phyloP scores from a whole-genome alignment of 1,140 invertebrate species.

The Acromyrmex heyeri region DNA sequence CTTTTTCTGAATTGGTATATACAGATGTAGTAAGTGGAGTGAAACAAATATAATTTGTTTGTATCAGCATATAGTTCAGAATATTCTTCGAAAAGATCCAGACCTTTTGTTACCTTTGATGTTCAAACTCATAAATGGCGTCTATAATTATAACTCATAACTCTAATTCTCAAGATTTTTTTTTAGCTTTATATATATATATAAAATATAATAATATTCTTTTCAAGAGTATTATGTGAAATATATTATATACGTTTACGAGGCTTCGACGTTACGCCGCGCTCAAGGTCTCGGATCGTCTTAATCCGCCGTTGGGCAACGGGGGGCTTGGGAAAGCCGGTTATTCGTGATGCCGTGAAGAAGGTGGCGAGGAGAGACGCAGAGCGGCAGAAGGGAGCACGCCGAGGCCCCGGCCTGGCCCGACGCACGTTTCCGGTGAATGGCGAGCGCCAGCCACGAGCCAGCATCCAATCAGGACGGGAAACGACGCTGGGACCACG shows the following conservation, averaged over 20 bases:
- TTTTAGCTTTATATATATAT: neutral
- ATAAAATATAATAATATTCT: neutral
- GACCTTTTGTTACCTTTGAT: neutral
- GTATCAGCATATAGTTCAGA: no score
- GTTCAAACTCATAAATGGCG: neutral
- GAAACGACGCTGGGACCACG: constrained; percentile 84
- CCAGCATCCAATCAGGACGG: constrained; percentile 86
- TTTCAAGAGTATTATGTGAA: neutral
- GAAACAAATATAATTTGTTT: no score
- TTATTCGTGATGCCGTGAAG: constrained; percentile 65
- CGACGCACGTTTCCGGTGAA: constrained; percentile 83
- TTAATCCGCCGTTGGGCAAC: constrained; percentile 56
- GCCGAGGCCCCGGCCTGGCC: constrained; percentile 66
- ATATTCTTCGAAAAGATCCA: no score
- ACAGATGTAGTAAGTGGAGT: no score
- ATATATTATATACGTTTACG: neutral
- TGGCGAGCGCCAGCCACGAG: constrained; percentile 87
- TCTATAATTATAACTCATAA: neutral
- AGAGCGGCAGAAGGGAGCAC: constrained; percentile 33
- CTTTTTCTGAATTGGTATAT: no score
- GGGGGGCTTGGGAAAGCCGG: constrained; percentile 7
- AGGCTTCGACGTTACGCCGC: constrained; percentile 28
- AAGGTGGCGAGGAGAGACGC: constrained; percentile 28
- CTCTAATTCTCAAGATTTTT: neutral
- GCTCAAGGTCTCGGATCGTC: constrained; percentile 55